Evolutionary conservation across 1,140 invertebrate species (phyloP).

Genomic region (Oppia nitens): DNA sequence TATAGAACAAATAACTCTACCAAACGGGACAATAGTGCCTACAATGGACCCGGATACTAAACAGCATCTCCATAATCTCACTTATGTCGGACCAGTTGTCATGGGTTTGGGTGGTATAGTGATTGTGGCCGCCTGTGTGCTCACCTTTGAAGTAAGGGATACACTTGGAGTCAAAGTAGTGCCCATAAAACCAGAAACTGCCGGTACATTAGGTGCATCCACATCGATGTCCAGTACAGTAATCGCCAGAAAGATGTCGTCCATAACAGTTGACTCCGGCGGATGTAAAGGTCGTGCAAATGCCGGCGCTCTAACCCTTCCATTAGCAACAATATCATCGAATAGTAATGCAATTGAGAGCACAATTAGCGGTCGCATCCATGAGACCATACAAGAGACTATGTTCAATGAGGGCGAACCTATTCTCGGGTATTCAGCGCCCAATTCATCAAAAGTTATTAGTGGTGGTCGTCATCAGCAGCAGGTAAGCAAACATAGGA

Average conservation of each 20-base stretch:
- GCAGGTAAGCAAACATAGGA: neutral
- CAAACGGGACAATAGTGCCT: conserved; percentile 56
- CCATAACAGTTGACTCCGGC: neutral
- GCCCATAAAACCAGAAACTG: conserved; percentile 3
- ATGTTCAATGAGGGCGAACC: neutral
- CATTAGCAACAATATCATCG: conserved; percentile 1
- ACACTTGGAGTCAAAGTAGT: conserved; percentile 16
- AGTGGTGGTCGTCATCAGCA: neutral
- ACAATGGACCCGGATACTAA: conserved; percentile 16
- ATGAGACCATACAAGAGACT: conserved; percentile 1
- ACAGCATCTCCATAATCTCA: conserved; percentile 62
- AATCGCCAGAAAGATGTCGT: neutral
- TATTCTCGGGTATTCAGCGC: neutral
- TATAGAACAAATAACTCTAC: conserved; percentile 55
- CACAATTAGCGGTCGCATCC: neutral
- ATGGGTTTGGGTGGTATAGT: conserved; percentile 86
- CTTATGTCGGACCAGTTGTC: conserved; percentile 74
- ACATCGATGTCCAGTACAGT: neutral
- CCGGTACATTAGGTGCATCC: neutral
- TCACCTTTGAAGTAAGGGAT: conserved; percentile 59
- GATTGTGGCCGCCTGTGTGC: conserved; percentile 79
- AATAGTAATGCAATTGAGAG: neutral
- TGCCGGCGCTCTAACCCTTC: neutral
- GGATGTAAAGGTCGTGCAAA: neutral
- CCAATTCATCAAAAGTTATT: neutral